Conservation (phyloP, 2,797 vertebrate species). For the Mastacembelus armatus region DNA sequence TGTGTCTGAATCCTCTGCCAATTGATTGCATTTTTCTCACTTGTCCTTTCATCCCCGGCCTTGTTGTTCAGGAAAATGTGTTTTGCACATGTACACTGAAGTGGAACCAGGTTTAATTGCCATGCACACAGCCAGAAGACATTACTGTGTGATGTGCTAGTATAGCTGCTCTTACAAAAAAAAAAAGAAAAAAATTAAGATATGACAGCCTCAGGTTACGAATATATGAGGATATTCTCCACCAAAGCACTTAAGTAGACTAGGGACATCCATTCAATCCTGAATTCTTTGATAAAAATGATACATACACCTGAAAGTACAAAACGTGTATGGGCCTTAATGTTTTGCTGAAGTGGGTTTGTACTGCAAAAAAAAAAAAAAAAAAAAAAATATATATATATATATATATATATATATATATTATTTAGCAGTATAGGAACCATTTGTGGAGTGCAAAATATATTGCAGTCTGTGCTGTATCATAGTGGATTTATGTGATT, state of each 20-base stretch:
- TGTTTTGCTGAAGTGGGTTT: constrained; percentile 26
- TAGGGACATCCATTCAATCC: constrained; percentile 40
- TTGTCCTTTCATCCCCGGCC: constrained; percentile 60
- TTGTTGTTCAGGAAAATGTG: constrained; percentile 78
- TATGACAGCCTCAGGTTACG: constrained; percentile 52
- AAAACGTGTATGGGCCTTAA: not conserved
- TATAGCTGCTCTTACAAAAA: constrained; percentile 53
- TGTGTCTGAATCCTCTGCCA: constrained; percentile 33
- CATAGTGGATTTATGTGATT: constrained; percentile 26
- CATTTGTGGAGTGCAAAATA: not conserved
- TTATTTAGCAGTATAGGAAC: not conserved
- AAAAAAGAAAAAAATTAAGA: no score
- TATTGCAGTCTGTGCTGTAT: not conserved
- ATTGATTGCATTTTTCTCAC: constrained; percentile 58
- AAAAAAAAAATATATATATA: no score
- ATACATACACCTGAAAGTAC: constrained; percentile 44
- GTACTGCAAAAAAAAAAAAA: no score
- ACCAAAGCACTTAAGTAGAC: constrained; percentile 39
- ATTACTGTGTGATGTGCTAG: constrained; percentile 61
- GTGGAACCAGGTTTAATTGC: constrained; percentile 80
- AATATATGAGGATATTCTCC: constrained; percentile 67
- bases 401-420: no score
- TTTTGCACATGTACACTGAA: constrained; percentile 78
- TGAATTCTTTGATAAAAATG: constrained; percentile 25
- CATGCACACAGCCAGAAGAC: constrained; percentile 69